Base-by-base conservation (phyloP, 92 coral and sea anemone genomes). In the Siderastrea siderea region DNA sequence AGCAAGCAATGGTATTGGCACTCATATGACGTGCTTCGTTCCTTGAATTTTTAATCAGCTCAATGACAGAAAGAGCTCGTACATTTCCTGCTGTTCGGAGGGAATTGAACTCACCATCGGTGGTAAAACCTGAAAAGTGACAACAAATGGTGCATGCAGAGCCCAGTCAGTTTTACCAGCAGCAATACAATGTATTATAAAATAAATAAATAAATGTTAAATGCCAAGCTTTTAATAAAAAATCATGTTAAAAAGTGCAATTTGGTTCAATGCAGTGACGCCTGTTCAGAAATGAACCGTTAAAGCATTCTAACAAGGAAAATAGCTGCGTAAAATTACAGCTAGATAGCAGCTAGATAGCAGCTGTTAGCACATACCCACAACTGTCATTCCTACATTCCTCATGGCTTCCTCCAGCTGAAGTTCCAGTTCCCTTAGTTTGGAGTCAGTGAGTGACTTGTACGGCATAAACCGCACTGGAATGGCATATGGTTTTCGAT, bases 21-120 rank as follows among this genome's bases (percentile, higher is more conserved):
- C 86, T 83, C n/a, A 83, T 84, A 15, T 75, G 53, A 58, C 83
- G 63, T 65, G 95, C 95, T 45, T 88, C 87, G 47, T 73, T 68
- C 26, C 82, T 88, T 14, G 87, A 76, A 78, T 46, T 75, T 44
- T 74, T 75, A 16, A 84, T 87, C 4, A 92, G 43, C 67, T 88
- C 88, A 47, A 84, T 51, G 13, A 92, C 75, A 57, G 95, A 92
- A 10, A 92, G 80, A 9, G 95, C 88, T 60, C 85, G 68, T 6
- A 73, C 73, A 17, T 83, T 84, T 49, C 95, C 92, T 46, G 7
- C 63, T 47, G 95, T 88, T 63, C 84, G 48, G 14, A 92, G 63
- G 13, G 94, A 91, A 72, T 87, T 91, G 19, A 91, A 86, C 55
- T 87, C 88, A 9, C 91, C 91, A 91, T 81, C 89, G 3, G 88